These are phyloP conservation scores for Spongia lamella DNA, from an alignment of 37 sponge, comb jelly and placozoan species.

Conservation along the genomic window DNA sequence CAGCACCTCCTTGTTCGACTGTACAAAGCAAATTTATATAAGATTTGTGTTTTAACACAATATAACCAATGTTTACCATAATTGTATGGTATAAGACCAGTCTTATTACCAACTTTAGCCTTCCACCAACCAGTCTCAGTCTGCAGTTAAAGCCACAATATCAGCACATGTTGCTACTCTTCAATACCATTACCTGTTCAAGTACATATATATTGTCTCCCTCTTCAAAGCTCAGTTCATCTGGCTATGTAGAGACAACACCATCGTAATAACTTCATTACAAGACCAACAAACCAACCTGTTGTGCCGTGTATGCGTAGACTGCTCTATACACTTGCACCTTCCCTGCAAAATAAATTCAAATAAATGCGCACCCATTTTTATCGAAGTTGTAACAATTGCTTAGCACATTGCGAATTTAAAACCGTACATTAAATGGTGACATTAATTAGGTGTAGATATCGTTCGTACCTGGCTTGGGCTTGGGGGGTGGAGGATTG, in stretches of 20 bases:
- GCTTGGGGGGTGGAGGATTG: too few species aligned
- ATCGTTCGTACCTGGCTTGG: too few species aligned
- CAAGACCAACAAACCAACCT: conserved; percentile 46
- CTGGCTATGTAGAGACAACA: conserved; percentile 29
- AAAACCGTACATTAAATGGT: too few species aligned
- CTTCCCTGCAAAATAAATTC: conserved; percentile 43
- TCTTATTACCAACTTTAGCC: conserved; percentile 65
- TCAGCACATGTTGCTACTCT: neutral
- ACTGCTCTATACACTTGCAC: conserved; percentile 83
- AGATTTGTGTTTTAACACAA: neutral
- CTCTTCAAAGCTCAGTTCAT: conserved; percentile 93
- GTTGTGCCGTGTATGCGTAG: conserved; percentile 80
- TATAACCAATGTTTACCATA: conserved; percentile 75
- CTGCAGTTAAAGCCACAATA: conserved; percentile 23
- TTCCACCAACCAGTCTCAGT: conserved; percentile 92
- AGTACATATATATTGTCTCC: conserved; percentile 93
- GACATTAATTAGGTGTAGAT: too few species aligned
- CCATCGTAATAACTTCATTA: neutral
- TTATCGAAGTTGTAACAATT: neutral
- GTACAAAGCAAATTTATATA: neutral
- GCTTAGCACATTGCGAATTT: neutral
- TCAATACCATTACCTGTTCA: conserved; percentile 59
- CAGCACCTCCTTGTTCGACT: conserved; percentile 78
- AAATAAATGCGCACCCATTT: neutral
- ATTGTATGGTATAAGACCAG: conserved; percentile 90